Evolutionary conservation across 2,797 vertebrate species (phyloP).

Genomic region (Epinephelus coioides): DNA sequence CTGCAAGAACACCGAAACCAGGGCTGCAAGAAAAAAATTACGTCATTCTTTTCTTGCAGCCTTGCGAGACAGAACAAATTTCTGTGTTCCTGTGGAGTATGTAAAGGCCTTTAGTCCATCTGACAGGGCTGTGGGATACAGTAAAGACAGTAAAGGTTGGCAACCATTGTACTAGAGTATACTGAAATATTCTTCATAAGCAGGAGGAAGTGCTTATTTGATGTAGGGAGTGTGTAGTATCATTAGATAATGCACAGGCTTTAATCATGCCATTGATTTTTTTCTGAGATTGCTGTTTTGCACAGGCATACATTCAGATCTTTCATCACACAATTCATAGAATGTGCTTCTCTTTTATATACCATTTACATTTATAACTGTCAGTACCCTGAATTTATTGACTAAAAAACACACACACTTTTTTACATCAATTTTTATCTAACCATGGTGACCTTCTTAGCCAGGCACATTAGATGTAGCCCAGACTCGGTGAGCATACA

Average conservation of each 20-base stretch:
- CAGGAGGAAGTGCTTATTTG: not conserved
- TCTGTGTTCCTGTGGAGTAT: no score
- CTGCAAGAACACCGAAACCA: no score
- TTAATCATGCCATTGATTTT: not conserved
- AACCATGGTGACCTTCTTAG: constrained; percentile 52
- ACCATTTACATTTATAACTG: constrained; percentile 22
- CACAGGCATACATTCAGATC: not conserved
- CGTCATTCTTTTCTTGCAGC: no score
- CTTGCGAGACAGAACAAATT: no score
- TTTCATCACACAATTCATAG: not conserved
- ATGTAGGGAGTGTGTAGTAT: not conserved
- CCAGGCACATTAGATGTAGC: constrained; percentile 49
- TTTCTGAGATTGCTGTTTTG: not conserved
- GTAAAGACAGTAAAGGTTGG: not conserved
- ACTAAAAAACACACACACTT: constrained; percentile 18
- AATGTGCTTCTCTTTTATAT: constrained; percentile 6
- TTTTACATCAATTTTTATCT: constrained; percentile 26
- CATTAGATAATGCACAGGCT: not conserved
- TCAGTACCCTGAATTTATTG: constrained; percentile 15
- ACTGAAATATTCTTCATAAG: not conserved
- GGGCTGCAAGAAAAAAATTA: no score
- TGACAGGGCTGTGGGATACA: not conserved
- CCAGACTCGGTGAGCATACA: constrained; percentile 39
- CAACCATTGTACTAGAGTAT: not conserved
- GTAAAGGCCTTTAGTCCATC: not conserved